Percentiles rank a stretch among this genome's conserved stretches.
phyloP scores from a whole-genome alignment of 2,113 vertebrate species.

The Hydrochoerus hydrochaeris region DNA sequence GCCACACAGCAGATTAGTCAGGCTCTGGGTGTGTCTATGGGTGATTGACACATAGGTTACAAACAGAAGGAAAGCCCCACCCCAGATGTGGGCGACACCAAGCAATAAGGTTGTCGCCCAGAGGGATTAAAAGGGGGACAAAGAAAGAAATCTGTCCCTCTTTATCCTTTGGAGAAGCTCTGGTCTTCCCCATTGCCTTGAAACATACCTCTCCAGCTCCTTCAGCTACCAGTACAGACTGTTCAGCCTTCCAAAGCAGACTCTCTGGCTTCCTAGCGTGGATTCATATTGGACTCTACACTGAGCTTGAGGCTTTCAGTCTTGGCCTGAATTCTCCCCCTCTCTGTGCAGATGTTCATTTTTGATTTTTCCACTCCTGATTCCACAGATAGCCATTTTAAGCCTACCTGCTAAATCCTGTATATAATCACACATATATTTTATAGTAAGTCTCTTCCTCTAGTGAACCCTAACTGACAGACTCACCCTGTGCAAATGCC shows the following conservation, averaged over 20 bases:
- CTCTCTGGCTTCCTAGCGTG: neutral
- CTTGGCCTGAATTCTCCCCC: neutral
- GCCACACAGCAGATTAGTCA: neutral
- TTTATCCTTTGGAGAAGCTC: neutral
- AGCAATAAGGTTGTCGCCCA: neutral
- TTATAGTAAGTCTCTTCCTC: neutral
- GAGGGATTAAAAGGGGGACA: neutral
- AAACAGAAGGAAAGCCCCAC: neutral
- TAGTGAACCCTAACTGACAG: neutral
- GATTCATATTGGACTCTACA: neutral
- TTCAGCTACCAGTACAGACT: no score
- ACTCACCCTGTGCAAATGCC: neutral
- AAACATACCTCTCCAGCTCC: neutral
- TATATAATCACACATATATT: neutral
- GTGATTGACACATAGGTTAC: no score
- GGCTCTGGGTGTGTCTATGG: neutral
- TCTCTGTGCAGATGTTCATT: neutral
- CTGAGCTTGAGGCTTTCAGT: neutral
- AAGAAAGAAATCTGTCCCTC: neutral
- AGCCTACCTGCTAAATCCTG: no score
- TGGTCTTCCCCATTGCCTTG: neutral
- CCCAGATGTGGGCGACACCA: neutral
- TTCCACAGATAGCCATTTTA: neutral
- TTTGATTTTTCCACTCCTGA: neutral
- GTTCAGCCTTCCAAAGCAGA: neutral